phyloP scores from a whole-genome alignment of 1,140 invertebrate species.

The Drosophila pseudoananassae region DNA sequence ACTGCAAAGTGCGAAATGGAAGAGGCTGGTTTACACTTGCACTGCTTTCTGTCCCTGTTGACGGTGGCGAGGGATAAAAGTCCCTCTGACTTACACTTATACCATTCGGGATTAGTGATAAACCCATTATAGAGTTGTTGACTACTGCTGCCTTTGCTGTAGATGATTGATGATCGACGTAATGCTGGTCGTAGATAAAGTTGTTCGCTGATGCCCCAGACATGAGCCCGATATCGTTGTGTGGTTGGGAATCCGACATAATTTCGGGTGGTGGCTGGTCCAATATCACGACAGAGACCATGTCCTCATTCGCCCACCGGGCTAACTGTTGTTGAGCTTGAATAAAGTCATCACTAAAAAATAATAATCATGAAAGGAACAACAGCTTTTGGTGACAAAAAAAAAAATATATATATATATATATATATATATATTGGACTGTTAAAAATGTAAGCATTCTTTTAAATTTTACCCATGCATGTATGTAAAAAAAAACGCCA shows the following conservation, averaged over 20 bases:
- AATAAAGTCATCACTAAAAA: conserved; percentile 97
- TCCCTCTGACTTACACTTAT: conserved; percentile 84
- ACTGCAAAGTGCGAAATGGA: conserved; percentile 71
- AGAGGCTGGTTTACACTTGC: conserved; percentile 83
- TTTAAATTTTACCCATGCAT: background rate
- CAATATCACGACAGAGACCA: conserved; percentile 87
- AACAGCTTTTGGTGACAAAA: conserved; percentile 80
- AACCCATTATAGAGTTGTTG: conserved; percentile 81
- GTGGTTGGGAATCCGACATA: conserved; percentile 83
- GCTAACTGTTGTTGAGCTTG: conserved; percentile 96
- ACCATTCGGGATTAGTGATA: conserved; percentile 81
- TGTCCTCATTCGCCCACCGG: conserved; percentile 95
- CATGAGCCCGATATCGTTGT: conserved; percentile 81
- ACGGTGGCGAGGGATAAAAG: conserved; percentile 84
- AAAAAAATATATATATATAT: too few relatives aligned
- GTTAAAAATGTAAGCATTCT: too few relatives aligned
- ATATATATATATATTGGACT: too few relatives aligned
- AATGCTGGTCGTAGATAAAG: conserved; percentile 79
- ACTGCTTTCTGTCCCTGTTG: conserved; percentile 84
- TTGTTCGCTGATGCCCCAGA: conserved; percentile 79
- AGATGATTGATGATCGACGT: conserved; percentile 83
- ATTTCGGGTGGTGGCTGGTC: conserved; percentile 82
- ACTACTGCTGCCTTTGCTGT: conserved; percentile 60
- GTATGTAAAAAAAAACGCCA: too few relatives aligned
- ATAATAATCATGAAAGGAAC: conserved; percentile 87